Conservation (phyloP, 37 sponge, comb jelly and placozoan species). For the Halichondria panicea region DNA sequence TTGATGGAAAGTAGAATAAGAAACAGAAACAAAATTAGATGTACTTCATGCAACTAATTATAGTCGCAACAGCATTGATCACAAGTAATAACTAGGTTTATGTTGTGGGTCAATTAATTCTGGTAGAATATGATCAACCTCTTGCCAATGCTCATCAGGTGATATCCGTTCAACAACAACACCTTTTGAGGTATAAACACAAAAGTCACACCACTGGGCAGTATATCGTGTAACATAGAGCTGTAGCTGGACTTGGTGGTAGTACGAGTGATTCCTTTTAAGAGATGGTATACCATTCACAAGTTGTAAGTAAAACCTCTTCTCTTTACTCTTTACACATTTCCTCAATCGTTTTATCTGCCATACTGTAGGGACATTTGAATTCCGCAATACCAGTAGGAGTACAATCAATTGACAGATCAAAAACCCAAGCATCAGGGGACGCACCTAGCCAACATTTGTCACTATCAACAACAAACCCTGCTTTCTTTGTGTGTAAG, state of each 20-base stretch:
- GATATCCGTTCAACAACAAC: conserved; percentile 33
- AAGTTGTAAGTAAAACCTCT: conserved; percentile 11
- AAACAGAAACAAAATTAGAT: background rate
- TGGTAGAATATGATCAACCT: conserved; percentile 22
- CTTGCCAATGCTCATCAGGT: conserved; percentile 23
- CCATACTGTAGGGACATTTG: conserved; percentile 52
- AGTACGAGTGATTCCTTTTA: conserved; percentile 46
- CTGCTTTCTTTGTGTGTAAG: background rate
- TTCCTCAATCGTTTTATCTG: conserved; percentile 28
- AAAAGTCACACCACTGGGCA: conserved; percentile 45
- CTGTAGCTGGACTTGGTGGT: conserved; percentile 58
- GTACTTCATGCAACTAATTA: no score
- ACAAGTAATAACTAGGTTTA: conserved; percentile 32
- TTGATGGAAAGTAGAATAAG: background rate
- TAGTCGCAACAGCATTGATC: background rate
- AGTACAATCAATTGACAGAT: background rate
- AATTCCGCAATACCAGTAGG: conserved; percentile 33
- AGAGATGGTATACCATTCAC: conserved; percentile 3
- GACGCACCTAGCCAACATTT: conserved; percentile 28
- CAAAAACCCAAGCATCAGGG: conserved; percentile 18
- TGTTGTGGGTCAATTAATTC: conserved; percentile 24
- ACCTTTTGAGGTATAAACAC: conserved; percentile 36
- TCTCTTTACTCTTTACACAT: conserved; percentile 47
- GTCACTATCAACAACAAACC: conserved; percentile 7
- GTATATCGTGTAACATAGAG: conserved; percentile 21